Conservation (phyloP, 2,113 vertebrate species). For the Cynopterus brachyotis region DNA sequence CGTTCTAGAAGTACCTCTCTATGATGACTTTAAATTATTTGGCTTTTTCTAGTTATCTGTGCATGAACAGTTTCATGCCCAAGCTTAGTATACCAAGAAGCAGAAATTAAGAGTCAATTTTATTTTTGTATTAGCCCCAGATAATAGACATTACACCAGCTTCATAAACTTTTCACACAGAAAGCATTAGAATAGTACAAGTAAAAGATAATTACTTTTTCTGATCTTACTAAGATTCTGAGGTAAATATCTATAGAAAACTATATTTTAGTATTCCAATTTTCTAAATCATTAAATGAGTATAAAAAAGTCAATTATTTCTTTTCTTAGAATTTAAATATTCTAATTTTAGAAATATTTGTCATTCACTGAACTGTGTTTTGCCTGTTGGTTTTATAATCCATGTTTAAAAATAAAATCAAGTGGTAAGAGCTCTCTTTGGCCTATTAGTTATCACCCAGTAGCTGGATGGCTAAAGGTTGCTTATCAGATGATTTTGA, state of each 20-base stretch:
- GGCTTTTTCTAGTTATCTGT: slow-evolving; percentile 21
- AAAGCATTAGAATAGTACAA: slow-evolving; percentile 30
- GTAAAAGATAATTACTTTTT: slow-evolving; percentile 41
- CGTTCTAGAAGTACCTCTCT: not conserved
- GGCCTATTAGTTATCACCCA: not conserved
- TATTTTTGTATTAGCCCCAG: slow-evolving; percentile 8
- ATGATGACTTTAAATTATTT: slow-evolving; percentile 8
- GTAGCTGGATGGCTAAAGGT: not conserved
- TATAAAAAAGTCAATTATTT: not conserved
- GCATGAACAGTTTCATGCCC: not conserved
- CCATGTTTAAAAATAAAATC: slow-evolving; percentile 43
- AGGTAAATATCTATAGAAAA: slow-evolving; percentile 11
- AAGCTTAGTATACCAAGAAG: not conserved
- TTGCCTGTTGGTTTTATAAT: slow-evolving; percentile 11
- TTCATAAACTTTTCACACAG: slow-evolving; percentile 17
- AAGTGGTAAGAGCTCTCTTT: not conserved
- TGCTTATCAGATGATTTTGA: not conserved
- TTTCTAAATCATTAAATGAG: not conserved
- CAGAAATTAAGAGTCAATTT: slow-evolving; percentile 24
- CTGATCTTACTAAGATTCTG: not conserved
- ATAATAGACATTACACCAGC: not conserved
- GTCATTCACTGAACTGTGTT: slow-evolving; percentile 9
- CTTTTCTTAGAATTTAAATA: slow-evolving; percentile 18
- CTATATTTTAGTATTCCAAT: not conserved
- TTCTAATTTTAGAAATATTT: not conserved